A percentile compares a stretch with the other conserved stretches of the same genome.
These are phyloP conservation scores for Myotis findleyi DNA, from an alignment of 2,797 vertebrate genomes.

Conservation along the genomic window DNA sequence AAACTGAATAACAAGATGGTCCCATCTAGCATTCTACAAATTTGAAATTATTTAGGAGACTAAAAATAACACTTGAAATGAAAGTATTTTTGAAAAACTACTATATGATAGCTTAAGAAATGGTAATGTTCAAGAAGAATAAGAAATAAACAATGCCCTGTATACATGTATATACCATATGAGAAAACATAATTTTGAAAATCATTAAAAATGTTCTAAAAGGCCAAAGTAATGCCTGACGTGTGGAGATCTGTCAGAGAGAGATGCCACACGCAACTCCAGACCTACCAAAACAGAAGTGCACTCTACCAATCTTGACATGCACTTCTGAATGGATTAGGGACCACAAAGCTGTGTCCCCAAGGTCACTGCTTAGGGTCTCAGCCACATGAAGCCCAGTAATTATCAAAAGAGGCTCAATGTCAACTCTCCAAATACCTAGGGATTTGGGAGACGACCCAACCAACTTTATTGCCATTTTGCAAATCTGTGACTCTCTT, in stretches of 20 bases:
- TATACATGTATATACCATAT: not conserved
- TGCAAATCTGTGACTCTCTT: not conserved
- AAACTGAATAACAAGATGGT: not conserved
- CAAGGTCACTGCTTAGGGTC: not conserved
- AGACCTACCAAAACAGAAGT: not conserved
- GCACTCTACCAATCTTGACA: no score
- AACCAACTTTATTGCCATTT: not conserved
- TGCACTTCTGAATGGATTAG: not conserved
- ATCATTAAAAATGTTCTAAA: not conserved
- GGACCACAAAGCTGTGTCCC: not conserved
- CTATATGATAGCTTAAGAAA: not conserved
- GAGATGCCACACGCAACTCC: accelerated
- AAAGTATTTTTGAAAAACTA: not conserved
- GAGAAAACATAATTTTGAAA: not conserved
- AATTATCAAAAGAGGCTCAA: not conserved
- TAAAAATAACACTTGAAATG: not conserved
- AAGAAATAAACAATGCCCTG: not conserved
- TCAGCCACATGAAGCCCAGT: not conserved
- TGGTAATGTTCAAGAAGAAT: not conserved
- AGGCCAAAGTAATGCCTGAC: not conserved
- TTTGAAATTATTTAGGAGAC: not conserved
- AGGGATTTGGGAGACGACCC: not conserved
- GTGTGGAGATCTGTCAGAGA: not conserved
- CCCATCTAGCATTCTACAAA: not conserved
- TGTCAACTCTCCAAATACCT: not conserved